Evolutionary conservation across 2,888 invertebrate genomes (phyloP), one percentile per base, ranked within the genome.

Genomic region (Nebria brevicollis): DNA sequence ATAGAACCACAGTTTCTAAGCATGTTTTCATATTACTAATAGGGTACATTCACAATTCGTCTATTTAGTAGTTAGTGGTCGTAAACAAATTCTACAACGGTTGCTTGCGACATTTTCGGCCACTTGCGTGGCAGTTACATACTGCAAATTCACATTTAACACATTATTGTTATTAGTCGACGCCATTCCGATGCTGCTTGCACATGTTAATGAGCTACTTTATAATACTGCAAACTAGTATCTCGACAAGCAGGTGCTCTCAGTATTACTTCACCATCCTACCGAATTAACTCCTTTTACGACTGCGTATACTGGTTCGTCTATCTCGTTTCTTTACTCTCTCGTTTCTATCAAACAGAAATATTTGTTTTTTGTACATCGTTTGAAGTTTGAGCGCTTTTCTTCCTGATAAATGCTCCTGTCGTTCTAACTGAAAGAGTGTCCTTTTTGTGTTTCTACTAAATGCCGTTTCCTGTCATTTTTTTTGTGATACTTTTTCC

Each of bases 111-210:
- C 80, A 65, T 75, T 80, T 80, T 80, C 80, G 80, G 80, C 80
- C 80, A 80, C 80, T 80, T 70, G 68, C 75, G 80, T 74, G 80
- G 68, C 80, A 66, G 75, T 75, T 74, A 79, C 79, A 79, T 43
- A 75, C 79, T 75, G 75, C 54, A 75, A 65, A 80, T 75, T 80
- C 80, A 72, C 75, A 80, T 80, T 80, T 80, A 80, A 80, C 80
- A 80, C 80, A 80, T 80, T 80, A 80, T 80, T 80, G 80, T 80
- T 80, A 80, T 80, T 80, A 80, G 80, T 80, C 75, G 75, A 68
- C 65, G 80, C 80, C 75, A 80, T 75, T 70, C 15, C 25, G 13
- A 15, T 75, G 34, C 54, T 25, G 66, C 74, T 78, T 79, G 79
- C 79, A 79, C 75, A 34, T 65, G 80, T 75, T 80, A 80, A 80